Evolutionary conservation across 2,113 vertebrate genomes (phyloP), one percentile per base, ranked within the genome.

Genomic region (Odontophorus gujanensis): DNA sequence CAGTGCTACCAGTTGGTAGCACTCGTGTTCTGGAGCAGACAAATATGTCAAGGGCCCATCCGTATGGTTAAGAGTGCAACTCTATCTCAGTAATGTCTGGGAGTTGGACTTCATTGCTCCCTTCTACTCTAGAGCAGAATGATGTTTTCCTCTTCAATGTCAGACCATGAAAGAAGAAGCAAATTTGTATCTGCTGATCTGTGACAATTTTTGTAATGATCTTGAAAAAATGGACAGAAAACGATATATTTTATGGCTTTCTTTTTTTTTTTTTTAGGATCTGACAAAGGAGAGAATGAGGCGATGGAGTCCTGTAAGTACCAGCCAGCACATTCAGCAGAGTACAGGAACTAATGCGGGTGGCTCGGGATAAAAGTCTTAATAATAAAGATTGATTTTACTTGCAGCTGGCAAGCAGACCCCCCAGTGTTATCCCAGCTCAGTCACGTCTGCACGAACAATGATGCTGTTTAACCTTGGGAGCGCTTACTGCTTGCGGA

Each of bases 391-490:
- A 34, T 53, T 13, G 1, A 3, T 11, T 77, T 58, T 85, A 14
- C 42, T 95, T 92, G 95, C 82, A 99, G 99, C 99, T 96, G 99
- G 99, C 95, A 99, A 99, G 95, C 99, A 99, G 89, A 98, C 98
- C 2, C 99, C 99, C 3, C 97, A 99, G 85, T 99, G 99, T 93
- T 99, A 99, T 94, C 99, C 99, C 85, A 99, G 98, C 93, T 99
- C 98, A 0, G 99, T 99, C 96, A 98, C 93, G 8, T 98, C 98
- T n/a, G 99, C 99, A 17, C 97, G 99, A 67, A 98, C 99, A 20
- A 99, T 99, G 98, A 99, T 99, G 99, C 97, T 99, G 5, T 99
- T 99, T 94, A 99, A 99, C 96, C 98, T 99, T 7, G 99, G 99
- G 79, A 99, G 99, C 11, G 99, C 99, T 25, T 99, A 99, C 96